Evolutionary conservation across 2,888 invertebrate species (phyloP).

Genomic region (Callimorpha dominula): DNA sequence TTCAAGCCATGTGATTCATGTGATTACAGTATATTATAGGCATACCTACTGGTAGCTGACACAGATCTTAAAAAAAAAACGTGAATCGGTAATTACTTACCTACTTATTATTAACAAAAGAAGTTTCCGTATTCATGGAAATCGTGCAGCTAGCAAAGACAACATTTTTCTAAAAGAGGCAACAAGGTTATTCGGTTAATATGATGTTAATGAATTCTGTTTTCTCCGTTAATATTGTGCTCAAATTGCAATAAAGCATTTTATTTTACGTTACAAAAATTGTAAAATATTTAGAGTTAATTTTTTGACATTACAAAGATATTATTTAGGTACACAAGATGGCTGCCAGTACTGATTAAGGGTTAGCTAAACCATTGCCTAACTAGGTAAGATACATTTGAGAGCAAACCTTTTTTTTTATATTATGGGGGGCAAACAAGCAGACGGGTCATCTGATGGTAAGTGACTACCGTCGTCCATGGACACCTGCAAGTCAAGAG

Average conservation of each 20-base stretch:
- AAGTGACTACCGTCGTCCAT: too few relatives aligned
- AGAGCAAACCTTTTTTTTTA: too few relatives aligned
- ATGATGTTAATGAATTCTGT: constrained; percentile 53
- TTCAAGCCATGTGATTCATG: too few relatives aligned
- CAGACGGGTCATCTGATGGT: too few relatives aligned
- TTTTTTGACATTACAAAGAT: too few relatives aligned
- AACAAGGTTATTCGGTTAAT: constrained; percentile 50
- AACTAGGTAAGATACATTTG: too few relatives aligned
- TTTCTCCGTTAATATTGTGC: constrained; percentile 49
- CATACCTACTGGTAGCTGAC: background rate
- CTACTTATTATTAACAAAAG: background rate
- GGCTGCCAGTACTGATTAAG: too few relatives aligned
- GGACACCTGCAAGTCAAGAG: too few relatives aligned
- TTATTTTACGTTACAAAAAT: constrained; percentile 12
- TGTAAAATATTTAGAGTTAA: background rate
- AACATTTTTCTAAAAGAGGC: constrained; percentile 35
- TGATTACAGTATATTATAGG: background rate
- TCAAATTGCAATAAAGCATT: constrained; percentile 43
- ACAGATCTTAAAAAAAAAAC: background rate
- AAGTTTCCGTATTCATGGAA: constrained; percentile 27
- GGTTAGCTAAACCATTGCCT: too few relatives aligned
- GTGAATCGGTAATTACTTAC: background rate
- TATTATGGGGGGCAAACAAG: too few relatives aligned
- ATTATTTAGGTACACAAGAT: too few relatives aligned
- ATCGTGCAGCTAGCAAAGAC: constrained; percentile 31